Conservation (phyloP, 2,888 invertebrate genomes). For the Sphaerophoria taeniata region DNA sequence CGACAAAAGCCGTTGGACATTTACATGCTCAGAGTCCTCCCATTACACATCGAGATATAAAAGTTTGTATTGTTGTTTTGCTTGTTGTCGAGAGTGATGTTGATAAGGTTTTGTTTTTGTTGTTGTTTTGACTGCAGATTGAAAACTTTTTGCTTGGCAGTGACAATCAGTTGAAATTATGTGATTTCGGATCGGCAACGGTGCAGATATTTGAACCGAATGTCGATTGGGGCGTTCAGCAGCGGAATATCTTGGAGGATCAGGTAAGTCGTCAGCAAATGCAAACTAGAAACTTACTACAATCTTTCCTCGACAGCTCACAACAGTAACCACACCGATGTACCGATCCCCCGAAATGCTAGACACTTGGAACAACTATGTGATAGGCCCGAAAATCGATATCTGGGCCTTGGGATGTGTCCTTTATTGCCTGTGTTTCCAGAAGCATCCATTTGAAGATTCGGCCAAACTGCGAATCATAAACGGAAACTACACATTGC, state of each 20-base stretch:
- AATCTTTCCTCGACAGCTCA: conserved; percentile 72
- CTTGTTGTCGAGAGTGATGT: neutral
- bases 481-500: conserved; percentile 96
- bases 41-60: conserved; percentile 97
- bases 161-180: conserved; percentile 94
- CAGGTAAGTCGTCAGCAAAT: conserved; percentile 85
- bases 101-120: neutral
- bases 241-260: conserved; percentile 95
- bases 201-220: conserved; percentile 92
- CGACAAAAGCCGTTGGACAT: conserved; percentile 94
- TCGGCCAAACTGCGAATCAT: conserved; percentile 96
- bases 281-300: neutral
- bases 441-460: conserved; percentile 98
- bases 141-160: conserved; percentile 96
- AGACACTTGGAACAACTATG: conserved; percentile 98
- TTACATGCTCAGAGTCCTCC: conserved; percentile 96
- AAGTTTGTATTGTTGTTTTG: conserved; percentile 83
- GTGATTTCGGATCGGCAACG: conserved; percentile 98
- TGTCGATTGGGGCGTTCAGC: conserved; percentile 95
- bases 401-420: conserved; percentile 99
- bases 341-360: conserved; percentile 99
- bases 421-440: conserved; percentile 94
- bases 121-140: conserved; percentile 83
- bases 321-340: conserved; percentile 91
- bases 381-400: conserved; percentile 95